phyloP scores from a whole-genome alignment of 2,113 vertebrate species.

The Oryzias celebensis region DNA sequence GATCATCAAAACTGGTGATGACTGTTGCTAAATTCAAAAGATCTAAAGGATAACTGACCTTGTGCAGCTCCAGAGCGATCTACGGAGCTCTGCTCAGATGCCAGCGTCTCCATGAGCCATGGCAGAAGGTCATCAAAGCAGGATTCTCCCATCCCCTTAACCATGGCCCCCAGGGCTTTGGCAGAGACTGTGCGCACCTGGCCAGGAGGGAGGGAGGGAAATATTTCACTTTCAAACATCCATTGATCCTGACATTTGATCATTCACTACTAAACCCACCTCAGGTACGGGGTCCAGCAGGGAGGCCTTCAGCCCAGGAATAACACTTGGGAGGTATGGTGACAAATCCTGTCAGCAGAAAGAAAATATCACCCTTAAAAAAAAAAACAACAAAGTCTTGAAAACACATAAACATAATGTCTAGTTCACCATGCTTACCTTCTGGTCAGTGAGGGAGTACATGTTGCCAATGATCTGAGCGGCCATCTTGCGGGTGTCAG shows the following conservation, averaged over 20 bases:
- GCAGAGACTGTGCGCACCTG: constrained; percentile 97
- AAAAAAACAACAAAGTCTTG: neutral
- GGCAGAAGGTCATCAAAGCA: constrained; percentile 96
- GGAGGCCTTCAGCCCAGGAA: constrained; percentile 93
- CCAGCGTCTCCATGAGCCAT: constrained; percentile 97
- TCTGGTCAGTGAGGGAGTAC: constrained; percentile 98
- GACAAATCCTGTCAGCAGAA: constrained; percentile 85
- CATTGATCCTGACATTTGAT: too few relatives aligned
- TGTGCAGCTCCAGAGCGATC: constrained; percentile 97
- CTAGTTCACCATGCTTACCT: constrained; percentile 72
- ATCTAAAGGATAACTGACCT: constrained; percentile 70
- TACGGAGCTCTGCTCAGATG: constrained; percentile 97
- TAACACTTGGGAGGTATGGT: constrained; percentile 95
- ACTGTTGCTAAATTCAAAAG: too few relatives aligned
- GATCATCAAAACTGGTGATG: neutral
- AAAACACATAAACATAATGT: neutral
- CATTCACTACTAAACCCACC: constrained; percentile 69
- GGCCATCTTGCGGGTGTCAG: constrained; percentile 98
- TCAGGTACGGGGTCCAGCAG: constrained; percentile 96
- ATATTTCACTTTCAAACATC: neutral
- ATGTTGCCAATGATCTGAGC: constrained; percentile 99
- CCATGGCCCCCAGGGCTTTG: constrained; percentile 97
- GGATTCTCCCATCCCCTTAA: constrained; percentile 97
- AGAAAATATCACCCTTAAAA: neutral
- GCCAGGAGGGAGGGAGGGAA: neutral